phyloP scores from a whole-genome alignment of 2,888 invertebrate genomes.

The Amblyjoppa fuscipennis region DNA sequence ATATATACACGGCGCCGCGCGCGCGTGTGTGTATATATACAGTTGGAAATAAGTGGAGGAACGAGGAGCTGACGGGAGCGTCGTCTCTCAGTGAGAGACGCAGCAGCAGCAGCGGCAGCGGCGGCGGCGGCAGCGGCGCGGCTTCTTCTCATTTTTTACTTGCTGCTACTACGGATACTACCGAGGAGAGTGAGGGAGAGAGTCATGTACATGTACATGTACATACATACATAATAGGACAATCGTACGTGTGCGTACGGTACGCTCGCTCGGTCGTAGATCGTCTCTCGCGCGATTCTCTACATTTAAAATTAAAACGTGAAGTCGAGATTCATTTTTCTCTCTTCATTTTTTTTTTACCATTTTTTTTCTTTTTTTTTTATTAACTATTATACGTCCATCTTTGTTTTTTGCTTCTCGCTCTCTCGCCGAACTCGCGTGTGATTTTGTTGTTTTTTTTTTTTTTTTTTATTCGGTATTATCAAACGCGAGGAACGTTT shows the following conservation, averaged over 20 bases:
- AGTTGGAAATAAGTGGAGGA: slow-evolving; percentile 11
- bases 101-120: slow-evolving; percentile 59
- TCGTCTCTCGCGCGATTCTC: neutral
- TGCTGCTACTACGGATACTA: slow-evolving; percentile 15
- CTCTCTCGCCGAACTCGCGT: neutral
- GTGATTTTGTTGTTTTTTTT: neutral
- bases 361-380: neutral
- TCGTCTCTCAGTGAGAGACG: slow-evolving; percentile 66
- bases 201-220: slow-evolving; percentile 42
- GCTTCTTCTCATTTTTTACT: slow-evolving; percentile 29
- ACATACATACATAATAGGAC: slow-evolving; percentile 24
- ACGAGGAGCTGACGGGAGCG: slow-evolving; percentile 51
- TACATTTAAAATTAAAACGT: neutral
- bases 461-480: neutral
- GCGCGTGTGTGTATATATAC: neutral
- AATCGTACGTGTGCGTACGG: neutral
- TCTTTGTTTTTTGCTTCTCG: neutral
- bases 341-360: too few relatives aligned
- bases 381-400: neutral
- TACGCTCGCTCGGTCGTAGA: neutral
- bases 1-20: neutral
- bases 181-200: slow-evolving; percentile 43
- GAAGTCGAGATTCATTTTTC: neutral
- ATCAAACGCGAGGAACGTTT: neutral
- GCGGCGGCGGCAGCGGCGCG: slow-evolving; percentile 3